phyloP scores from a whole-genome alignment of 2,797 vertebrate species.

The Melanotaenia pygmaea region DNA sequence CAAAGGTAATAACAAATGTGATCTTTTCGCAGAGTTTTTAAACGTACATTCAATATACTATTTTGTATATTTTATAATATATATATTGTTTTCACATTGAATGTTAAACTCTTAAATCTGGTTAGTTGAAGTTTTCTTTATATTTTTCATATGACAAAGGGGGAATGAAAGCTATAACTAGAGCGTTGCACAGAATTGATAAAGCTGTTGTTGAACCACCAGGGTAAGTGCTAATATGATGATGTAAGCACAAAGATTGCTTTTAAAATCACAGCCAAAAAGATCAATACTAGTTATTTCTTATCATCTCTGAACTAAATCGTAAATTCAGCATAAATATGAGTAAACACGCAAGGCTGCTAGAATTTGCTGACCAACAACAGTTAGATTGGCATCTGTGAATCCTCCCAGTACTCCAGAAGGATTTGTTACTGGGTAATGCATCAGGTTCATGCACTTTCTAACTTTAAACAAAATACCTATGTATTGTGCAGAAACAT shows the following conservation, averaged over 20 bases:
- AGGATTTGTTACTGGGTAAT: background rate
- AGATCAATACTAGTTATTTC: background rate
- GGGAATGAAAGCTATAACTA: background rate
- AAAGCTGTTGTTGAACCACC: constrained; percentile 1
- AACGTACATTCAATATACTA: background rate
- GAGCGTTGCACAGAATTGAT: constrained; percentile 13
- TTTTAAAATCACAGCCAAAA: constrained; percentile 4
- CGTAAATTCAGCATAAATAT: constrained; percentile 11
- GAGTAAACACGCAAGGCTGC: background rate
- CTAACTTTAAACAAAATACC: background rate
- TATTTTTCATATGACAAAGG: constrained; percentile 7
- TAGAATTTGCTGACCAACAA: background rate
- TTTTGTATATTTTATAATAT: too few species aligned
- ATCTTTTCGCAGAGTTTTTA: background rate
- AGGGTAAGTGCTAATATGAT: background rate
- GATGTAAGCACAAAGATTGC: background rate
- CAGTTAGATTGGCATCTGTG: background rate
- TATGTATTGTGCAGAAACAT: background rate
- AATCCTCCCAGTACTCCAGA: background rate
- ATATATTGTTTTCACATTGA: background rate
- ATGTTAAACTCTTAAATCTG: background rate
- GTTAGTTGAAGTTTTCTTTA: background rate
- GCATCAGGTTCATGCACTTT: background rate
- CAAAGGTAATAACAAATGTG: background rate
- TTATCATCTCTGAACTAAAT: constrained; percentile 1